These are phyloP conservation scores for Tuberolachnus salignus DNA, from an alignment of 2,888 invertebrate species.

Conservation along the genomic window DNA sequence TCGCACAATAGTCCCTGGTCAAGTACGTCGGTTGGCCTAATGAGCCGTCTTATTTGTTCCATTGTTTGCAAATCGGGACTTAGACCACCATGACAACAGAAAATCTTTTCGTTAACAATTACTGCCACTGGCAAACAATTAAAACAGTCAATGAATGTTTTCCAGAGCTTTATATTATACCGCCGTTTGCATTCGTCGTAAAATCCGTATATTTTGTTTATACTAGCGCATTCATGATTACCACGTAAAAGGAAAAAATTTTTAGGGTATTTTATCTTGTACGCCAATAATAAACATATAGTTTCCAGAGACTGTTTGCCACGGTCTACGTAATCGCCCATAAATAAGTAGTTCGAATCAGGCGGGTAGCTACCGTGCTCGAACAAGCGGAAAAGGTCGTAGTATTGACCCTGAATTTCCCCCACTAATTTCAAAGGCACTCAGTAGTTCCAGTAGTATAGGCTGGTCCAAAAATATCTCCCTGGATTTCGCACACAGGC, in stretches of 20 bases:
- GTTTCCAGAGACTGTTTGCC: too few relatives aligned
- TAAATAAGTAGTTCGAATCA: conserved; percentile 97
- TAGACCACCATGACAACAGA: conserved; percentile 80
- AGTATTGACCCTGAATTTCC: conserved; percentile 99
- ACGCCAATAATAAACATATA: too few relatives aligned
- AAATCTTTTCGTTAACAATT: conserved; percentile 85
- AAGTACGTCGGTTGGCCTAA: conserved; percentile 98
- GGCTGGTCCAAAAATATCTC: too few relatives aligned
- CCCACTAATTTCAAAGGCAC: too few relatives aligned
- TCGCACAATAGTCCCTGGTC: conserved; percentile 97
- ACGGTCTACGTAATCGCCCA: conserved; percentile 99
- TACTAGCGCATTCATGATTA: too few relatives aligned
- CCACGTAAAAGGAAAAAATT: too few relatives aligned
- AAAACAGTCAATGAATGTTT: too few relatives aligned
- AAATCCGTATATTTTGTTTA: too few relatives aligned
- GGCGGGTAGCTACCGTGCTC: conserved; percentile 99
- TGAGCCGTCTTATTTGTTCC: conserved; percentile 98
- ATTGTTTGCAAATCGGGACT: conserved; percentile 92
- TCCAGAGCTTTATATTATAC: conserved; percentile 99
- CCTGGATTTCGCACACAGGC: too few relatives aligned
- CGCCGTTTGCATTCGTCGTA: too few relatives aligned
- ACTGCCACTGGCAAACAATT: conserved; percentile 98
- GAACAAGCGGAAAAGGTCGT: conserved; percentile 94
- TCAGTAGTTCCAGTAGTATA: too few relatives aligned
- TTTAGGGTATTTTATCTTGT: too few relatives aligned